A percentile compares a stretch with the other conserved stretches of the same genome.
Conservation (phyloP, 2,797 vertebrate genomes). For the Esox lucius region DNA sequence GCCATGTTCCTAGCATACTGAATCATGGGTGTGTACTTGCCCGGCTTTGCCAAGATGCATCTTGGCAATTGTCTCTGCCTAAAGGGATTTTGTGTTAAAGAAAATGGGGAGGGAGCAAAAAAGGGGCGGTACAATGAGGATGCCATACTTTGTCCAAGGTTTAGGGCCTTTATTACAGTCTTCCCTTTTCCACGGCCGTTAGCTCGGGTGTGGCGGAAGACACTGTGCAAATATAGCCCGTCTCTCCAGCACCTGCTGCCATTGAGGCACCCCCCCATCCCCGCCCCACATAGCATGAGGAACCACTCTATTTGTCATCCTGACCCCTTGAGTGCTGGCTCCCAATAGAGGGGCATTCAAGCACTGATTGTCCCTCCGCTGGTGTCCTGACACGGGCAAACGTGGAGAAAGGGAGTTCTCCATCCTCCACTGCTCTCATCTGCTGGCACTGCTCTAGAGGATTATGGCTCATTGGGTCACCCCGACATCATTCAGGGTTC, state of each 20-base stretch:
- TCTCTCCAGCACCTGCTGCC: slow-evolving; percentile 79
- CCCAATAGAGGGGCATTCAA: slow-evolving; percentile 69
- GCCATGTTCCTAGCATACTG: slow-evolving; percentile 38
- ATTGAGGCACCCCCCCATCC: slow-evolving; percentile 56
- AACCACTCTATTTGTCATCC: slow-evolving; percentile 74
- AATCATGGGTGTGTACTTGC: slow-evolving; percentile 16
- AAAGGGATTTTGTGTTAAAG: slow-evolving; percentile 62
- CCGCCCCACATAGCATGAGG: slow-evolving; percentile 54
- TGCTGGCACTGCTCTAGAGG: slow-evolving; percentile 4
- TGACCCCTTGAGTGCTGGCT: slow-evolving; percentile 71
- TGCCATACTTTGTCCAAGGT: slow-evolving; percentile 65
- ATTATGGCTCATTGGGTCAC: slow-evolving; percentile 25
- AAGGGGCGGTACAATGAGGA: slow-evolving; percentile 31
- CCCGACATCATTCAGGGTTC: slow-evolving; percentile 13
- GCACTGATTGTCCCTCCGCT: slow-evolving; percentile 38
- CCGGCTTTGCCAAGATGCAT: slow-evolving; percentile 73
- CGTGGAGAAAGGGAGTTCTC: slow-evolving; percentile 12
- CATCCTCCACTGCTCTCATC: slow-evolving; percentile 27
- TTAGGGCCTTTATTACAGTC: slow-evolving; percentile 68
- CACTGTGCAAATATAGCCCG: slow-evolving; percentile 76
- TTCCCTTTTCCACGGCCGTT: slow-evolving; percentile 61
- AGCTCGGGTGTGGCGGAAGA: slow-evolving; percentile 68
- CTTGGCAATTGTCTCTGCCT: slow-evolving; percentile 72
- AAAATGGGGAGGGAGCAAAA: slow-evolving; percentile 37
- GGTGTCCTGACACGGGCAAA: slow-evolving; percentile 32